Percentiles rank a stretch among this genome's conserved stretches.
These are phyloP conservation scores for Propithecus deckenii DNA, from an alignment of 2,797 vertebrate genomes.

Conservation along the genomic window DNA sequence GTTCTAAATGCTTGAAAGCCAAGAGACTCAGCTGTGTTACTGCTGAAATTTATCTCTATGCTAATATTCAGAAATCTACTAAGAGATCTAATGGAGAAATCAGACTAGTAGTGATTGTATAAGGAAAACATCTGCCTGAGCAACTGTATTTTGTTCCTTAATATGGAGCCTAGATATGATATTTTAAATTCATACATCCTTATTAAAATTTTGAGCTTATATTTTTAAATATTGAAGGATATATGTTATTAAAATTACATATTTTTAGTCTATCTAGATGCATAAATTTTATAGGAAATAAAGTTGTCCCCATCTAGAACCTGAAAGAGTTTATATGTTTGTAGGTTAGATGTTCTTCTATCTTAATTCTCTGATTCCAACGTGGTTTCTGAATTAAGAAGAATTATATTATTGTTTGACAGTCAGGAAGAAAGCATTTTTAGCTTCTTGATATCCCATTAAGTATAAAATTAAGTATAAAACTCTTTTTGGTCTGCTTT, in stretches of 20 bases:
- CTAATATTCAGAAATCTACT: constrained; percentile 15
- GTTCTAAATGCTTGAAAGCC: neutral
- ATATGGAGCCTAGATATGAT: neutral
- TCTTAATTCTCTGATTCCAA: neutral
- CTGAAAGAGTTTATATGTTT: neutral
- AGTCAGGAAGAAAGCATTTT: neutral
- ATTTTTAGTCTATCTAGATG: neutral
- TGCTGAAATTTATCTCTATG: constrained; percentile 9
- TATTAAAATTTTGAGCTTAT: neutral
- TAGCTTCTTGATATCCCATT: neutral
- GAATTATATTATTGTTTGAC: neutral
- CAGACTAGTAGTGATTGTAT: neutral
- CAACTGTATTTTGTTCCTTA: neutral
- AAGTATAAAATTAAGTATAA: neutral
- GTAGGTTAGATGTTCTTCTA: neutral
- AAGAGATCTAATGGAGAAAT: neutral
- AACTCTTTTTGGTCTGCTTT: neutral
- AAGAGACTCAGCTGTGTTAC: neutral
- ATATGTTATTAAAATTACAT: neutral
- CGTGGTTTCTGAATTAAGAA: neutral
- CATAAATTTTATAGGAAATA: neutral
- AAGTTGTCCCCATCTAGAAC: neutral
- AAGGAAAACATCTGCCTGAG: neutral
- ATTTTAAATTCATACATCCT: neutral
- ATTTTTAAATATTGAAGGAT: neutral